A percentile compares a stretch with the other conserved stretches of the same genome.
These are phyloP conservation scores for Rhopalosiphum maidis DNA, from an alignment of 1,140 invertebrate genomes.

Conservation along the genomic window DNA sequence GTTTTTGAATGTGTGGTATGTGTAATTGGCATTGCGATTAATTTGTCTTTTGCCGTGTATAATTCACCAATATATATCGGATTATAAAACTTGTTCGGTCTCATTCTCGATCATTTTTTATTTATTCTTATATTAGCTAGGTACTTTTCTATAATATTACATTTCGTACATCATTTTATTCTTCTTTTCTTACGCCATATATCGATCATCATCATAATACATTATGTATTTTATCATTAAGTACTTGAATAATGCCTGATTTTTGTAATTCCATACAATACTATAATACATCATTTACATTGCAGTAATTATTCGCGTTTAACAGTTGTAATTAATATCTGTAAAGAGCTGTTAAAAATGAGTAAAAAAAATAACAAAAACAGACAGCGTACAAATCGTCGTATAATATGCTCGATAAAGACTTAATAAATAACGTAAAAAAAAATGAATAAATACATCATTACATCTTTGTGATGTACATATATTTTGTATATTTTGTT, in stretches of 20 bases:
- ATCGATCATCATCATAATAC: not conserved
- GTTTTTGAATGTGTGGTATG: not conserved
- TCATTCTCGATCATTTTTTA: not conserved
- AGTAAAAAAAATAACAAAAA: not conserved
- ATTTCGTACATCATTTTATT: not conserved
- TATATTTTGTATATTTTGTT: not conserved
- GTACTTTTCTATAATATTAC: not conserved
- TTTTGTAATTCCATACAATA: not conserved
- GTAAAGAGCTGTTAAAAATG: not conserved
- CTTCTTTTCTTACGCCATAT: not conserved
- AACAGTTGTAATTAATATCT: too few relatives aligned
- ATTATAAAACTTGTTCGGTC: not conserved
- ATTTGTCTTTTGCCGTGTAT: not conserved
- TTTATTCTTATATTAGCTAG: not conserved
- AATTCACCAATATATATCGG: not conserved
- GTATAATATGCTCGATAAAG: not conserved
- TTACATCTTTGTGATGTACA: not conserved
- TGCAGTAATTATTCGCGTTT: too few relatives aligned
- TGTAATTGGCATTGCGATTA: not conserved
- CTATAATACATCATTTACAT: too few relatives aligned
- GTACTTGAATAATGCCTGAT: too few relatives aligned
- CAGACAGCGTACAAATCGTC: not conserved
- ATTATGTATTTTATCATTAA: not conserved
- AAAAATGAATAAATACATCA: not conserved
- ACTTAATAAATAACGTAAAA: not conserved